Base-by-base conservation (phyloP, 92 coral and sea anemone genomes). In the Palythoa heliodiscus region DNA sequence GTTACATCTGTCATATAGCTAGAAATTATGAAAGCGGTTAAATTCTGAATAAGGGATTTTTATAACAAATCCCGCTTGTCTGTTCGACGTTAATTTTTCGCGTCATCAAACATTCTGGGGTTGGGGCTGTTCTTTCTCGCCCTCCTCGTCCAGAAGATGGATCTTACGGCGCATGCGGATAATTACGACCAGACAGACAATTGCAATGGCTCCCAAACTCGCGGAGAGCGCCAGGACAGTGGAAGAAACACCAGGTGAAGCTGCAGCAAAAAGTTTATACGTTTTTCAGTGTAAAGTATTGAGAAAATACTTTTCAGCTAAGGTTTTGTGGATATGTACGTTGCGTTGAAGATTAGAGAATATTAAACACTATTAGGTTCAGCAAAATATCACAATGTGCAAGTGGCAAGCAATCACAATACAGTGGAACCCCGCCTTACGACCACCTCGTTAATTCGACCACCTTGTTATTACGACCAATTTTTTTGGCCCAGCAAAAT, bases 111-210 rank as follows among this genome's bases (percentile, higher is more conserved):
- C 84, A 43, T 48, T 22, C 15, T 25, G 15, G 17, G 84, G 43
- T 47, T 20, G 23, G 0, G 47, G 60, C 24, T 67, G 84, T 67
- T 66, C 75, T 23, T 67, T 29, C 17, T 66, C 24, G 63, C 12
- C 14, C 3, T 54, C 68, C n/a, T 67, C 63, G 48, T 80, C 25
- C 43, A 80, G 73, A 12, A 43, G 7, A 23, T 38, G 55, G 20
- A 80, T 80, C 63, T 13, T 67, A 9, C 74, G 73, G 75, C 84
- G 84, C 84, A 80, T 80, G 23, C 84, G 84, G 40, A 80, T 37
- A 40, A 80, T 80, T 24, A 52, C 84, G 23, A 80, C 74, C 20
- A 80, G 7, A 24, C 84, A 80, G 14, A 48, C 63, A 70, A 80
- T 23, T 19, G 84, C 84, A 50, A 70, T 39, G 15, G 48, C 70